Percentiles rank a stretch among this genome's conserved stretches.
Evolutionary conservation across 2,797 vertebrate species (phyloP).

Genomic region (Trachurus trachurus): DNA sequence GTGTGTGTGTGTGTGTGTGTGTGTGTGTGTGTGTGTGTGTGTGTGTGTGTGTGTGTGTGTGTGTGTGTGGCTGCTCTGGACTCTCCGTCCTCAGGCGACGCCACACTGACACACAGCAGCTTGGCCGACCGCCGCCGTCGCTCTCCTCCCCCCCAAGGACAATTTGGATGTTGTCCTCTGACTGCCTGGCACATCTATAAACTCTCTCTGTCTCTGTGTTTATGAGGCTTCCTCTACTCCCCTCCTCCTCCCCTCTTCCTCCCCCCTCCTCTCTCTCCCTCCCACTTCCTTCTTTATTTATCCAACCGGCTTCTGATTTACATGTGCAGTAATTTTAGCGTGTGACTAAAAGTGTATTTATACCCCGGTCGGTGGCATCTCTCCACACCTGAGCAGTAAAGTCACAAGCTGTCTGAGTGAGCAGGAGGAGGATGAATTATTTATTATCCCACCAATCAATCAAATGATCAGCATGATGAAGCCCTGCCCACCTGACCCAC

Average conservation of each 20-base stretch:
- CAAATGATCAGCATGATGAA: too few relatives aligned
- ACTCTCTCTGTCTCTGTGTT: background rate
- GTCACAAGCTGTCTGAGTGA: too few relatives aligned
- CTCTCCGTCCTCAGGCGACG: conserved; percentile 3
- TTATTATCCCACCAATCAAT: too few relatives aligned
- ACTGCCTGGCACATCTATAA: conserved; percentile 9
- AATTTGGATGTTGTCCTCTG: conserved; percentile 11
- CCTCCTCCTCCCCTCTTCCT: background rate
- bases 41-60: background rate
- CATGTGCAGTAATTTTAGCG: conserved; percentile 6
- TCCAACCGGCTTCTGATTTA: conserved; percentile 26
- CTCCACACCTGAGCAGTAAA: background rate
- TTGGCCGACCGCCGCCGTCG: background rate
- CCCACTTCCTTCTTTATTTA: conserved; percentile 16
- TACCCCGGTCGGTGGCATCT: background rate
- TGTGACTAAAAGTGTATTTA: background rate
- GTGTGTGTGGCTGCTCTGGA: too few relatives aligned
- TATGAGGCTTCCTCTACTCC: background rate
- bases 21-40: too few relatives aligned
- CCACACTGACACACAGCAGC: conserved; percentile 28
- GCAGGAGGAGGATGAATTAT: too few relatives aligned
- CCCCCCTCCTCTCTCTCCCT: background rate
- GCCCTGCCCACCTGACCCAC: too few relatives aligned
- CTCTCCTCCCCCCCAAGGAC: conserved; percentile 23
- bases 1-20: too few relatives aligned